phyloP scores from a whole-genome alignment of 2,888 invertebrate species.

The Aplocera efformata region DNA sequence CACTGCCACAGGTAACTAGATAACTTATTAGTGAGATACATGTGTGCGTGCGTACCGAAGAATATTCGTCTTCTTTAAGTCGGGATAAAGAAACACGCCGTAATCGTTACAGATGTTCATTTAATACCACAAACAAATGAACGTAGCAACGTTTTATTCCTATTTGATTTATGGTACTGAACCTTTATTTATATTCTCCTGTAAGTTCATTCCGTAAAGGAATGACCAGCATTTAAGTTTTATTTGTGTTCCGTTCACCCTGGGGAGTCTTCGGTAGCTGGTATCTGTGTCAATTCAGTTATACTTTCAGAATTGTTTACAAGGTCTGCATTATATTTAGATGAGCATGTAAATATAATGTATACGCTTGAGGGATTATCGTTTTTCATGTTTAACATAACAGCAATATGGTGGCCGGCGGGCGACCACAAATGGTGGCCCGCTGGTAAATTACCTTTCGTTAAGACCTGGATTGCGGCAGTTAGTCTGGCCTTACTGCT shows the following conservation, averaged over 20 bases:
- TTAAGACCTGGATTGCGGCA: slow-evolving; percentile 65
- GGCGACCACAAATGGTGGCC: slow-evolving; percentile 45
- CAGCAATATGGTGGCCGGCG: slow-evolving; percentile 33
- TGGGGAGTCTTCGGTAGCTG: slow-evolving; percentile 26
- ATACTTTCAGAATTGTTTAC: not conserved
- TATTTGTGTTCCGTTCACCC: slow-evolving; percentile 39
- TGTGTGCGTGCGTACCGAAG: slow-evolving; percentile 37
- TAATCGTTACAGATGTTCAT: slow-evolving; percentile 30
- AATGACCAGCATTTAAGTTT: slow-evolving; percentile 42
- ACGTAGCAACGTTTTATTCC: slow-evolving; percentile 25
- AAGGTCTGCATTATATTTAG: slow-evolving; percentile 1
- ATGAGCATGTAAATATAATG: slow-evolving; percentile 5
- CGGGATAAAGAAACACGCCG: slow-evolving; percentile 30
- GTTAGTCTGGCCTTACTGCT: slow-evolving; percentile 45
- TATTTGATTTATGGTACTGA: slow-evolving; percentile 38
- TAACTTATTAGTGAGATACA: slow-evolving; percentile 46
- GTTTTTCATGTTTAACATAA: slow-evolving; percentile 36
- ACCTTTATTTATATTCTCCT: slow-evolving; percentile 30
- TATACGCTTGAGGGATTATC: slow-evolving; percentile 21
- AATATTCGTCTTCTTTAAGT: slow-evolving; percentile 43
- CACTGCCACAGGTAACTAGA: slow-evolving; percentile 51
- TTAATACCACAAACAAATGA: slow-evolving; percentile 24
- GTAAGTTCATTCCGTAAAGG: slow-evolving; percentile 33
- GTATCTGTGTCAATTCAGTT: slow-evolving; percentile 8
- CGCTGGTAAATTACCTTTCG: slow-evolving; percentile 63